Evolutionary conservation across 2,888 invertebrate genomes (phyloP).

Genomic region (Rhagium mordax): DNA sequence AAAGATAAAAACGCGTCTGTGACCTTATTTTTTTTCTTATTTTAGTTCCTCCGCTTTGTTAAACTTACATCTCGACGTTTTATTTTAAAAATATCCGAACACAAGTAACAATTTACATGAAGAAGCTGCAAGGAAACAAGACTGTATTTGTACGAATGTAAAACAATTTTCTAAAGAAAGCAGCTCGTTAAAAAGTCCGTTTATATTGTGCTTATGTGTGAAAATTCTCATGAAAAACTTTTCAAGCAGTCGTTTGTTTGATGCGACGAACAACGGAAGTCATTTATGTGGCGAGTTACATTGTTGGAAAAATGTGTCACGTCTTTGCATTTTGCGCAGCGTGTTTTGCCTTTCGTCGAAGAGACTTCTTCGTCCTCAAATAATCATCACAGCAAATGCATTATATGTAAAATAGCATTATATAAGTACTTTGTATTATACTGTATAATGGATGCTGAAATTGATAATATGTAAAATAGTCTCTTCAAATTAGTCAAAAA

Average conservation of each 20-base stretch:
- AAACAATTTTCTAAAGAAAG: conserved; percentile 36
- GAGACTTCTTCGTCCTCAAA: neutral
- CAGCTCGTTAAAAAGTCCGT: conserved; percentile 40
- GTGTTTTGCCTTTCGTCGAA: neutral
- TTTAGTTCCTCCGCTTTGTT: conserved; percentile 2
- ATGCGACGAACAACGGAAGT: conserved; percentile 43
- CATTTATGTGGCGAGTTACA: conserved; percentile 45
- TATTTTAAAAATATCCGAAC: conserved; percentile 8
- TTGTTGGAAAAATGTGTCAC: conserved; percentile 42
- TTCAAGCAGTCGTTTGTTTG: conserved; percentile 32
- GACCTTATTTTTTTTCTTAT: neutral
- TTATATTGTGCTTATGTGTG: conserved; percentile 40
- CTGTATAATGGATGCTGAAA: too few relatives aligned
- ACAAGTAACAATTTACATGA: conserved; percentile 14
- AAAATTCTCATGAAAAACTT: conserved; percentile 27
- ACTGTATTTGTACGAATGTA: conserved; percentile 31
- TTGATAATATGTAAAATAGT: too few relatives aligned
- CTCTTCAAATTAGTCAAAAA: too few relatives aligned
- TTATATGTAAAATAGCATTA: too few relatives aligned
- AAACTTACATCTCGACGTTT: neutral
- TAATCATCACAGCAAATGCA: too few relatives aligned
- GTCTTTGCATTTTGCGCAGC: conserved; percentile 29
- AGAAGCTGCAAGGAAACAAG: conserved; percentile 2
- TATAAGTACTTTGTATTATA: too few relatives aligned
- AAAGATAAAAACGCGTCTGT: neutral